Base-by-base conservation (phyloP, 1,140 invertebrate genomes). In the Papilio dardanus region DNA sequence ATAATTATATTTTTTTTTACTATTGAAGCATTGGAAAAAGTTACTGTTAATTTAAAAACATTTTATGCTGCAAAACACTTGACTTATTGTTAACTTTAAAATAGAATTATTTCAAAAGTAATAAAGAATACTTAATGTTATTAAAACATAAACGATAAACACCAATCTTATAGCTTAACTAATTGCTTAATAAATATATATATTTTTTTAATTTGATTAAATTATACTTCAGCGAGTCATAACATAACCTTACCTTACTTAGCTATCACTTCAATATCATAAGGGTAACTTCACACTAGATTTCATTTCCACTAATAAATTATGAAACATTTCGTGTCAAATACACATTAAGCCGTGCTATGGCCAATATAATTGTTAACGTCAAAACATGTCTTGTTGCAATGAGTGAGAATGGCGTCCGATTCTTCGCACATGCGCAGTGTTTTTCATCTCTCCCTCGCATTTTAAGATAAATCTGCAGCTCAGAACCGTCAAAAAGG, bases 361-460 rank as follows among this genome's bases (percentile, higher is more conserved):
- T 76, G 74, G 77, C 83, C 81, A 83, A 83, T 86, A 89, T 90
- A 88, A 87, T 83, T 79, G 68, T 81, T 83, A 81, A 88, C 83
- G 88, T 92, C 90, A 92, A 92, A 91, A 93, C 89, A 93, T 82
- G 84, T 80, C 78, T 83, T 83, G 81, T 79, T 81, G 77, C 78
- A 86, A 84, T 85, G 87, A 90, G 88, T 89, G 80, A 86, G 87
- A 86, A 89, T 92, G 88, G 90, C 89, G 91, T 91, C 87, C 77
- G 84, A 79, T 79, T 83, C 84, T 82, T 78, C 75, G 87, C 91
- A 90, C 91, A 93, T 93, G 91, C 91, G 91, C 88, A 35, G 35
- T 69, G 4, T 3, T 28, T 28, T 62, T 40, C n/a, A 31, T 33
- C 30, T 66, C 65, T 66, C 65, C 65, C 65, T 66, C 16, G 65